Evolutionary conservation across 2,888 invertebrate species (phyloP).

Genomic region (Lagria hirta): DNA sequence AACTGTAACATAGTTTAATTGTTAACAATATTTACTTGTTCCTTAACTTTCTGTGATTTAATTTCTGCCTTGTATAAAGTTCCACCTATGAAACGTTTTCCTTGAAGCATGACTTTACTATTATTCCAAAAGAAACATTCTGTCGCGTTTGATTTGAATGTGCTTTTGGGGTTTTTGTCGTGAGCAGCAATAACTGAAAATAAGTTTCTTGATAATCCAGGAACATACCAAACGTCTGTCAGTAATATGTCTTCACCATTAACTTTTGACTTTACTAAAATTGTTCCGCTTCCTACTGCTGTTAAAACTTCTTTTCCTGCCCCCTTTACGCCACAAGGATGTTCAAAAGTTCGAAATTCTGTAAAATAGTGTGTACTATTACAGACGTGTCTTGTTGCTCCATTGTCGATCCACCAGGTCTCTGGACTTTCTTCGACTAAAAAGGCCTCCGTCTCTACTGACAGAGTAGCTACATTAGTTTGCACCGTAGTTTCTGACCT

Average conservation of each 20-base stretch:
- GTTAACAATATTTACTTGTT: constrained; percentile 9
- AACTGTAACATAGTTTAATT: not conserved
- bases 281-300: constrained; percentile 26
- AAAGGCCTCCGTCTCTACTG: constrained; percentile 25
- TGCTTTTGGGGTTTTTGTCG: constrained; percentile 29
- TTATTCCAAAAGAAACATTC: constrained; percentile 30
- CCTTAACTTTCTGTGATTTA: constrained; percentile 17
- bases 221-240: constrained; percentile 37
- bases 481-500: constrained; percentile 1
- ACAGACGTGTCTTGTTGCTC: constrained; percentile 40
- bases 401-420: constrained; percentile 44
- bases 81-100: constrained; percentile 29
- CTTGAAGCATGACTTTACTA: not conserved
- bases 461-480: constrained; percentile 9
- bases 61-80: constrained; percentile 33
- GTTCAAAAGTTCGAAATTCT: constrained; percentile 31
- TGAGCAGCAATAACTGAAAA: constrained; percentile 39
- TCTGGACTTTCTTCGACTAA: constrained; percentile 17
- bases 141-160: constrained; percentile 29
- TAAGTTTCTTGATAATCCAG: constrained; percentile 37
- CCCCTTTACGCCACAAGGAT: constrained; percentile 27
- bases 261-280: constrained; percentile 9
- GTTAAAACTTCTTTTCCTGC: constrained; percentile 30
- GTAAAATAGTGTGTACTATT: constrained; percentile 29
- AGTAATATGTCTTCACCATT: constrained; percentile 27